Evolutionary conservation across 2,888 invertebrate genomes (phyloP).

Genomic region (Hypsopygia costalis): DNA sequence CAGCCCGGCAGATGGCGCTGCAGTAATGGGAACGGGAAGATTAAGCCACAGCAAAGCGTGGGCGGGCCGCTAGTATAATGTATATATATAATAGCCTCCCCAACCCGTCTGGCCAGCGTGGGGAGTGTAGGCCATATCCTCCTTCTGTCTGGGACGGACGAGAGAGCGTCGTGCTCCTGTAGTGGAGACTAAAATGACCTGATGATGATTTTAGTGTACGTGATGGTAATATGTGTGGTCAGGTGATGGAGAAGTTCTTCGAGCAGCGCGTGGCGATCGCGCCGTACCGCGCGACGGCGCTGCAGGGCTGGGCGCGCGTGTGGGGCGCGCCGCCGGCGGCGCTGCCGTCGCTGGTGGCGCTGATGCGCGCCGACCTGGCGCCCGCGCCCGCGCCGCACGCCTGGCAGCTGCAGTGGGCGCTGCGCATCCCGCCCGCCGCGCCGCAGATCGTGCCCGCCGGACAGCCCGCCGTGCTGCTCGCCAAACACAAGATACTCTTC

Average conservation of each 20-base stretch:
- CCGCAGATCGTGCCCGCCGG: slow-evolving; percentile 95
- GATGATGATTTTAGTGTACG: no score
- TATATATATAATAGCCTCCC: no score
- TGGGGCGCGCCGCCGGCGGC: slow-evolving; percentile 92
- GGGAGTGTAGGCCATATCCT: no score
- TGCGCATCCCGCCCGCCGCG: slow-evolving; percentile 94
- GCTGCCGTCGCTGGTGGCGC: slow-evolving; percentile 94
- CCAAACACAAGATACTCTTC: slow-evolving; percentile 93
- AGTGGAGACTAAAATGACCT: no score
- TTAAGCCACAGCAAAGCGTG: no score
- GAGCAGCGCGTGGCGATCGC: slow-evolving; percentile 93
- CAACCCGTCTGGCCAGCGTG: no score
- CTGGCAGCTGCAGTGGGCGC: slow-evolving; percentile 95
- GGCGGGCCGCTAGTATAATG: no score
- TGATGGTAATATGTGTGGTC: no score
- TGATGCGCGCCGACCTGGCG: slow-evolving; percentile 85
- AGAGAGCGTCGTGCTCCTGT: no score
- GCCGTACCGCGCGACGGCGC: slow-evolving; percentile 94
- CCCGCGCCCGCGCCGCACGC: slow-evolving; percentile 82
- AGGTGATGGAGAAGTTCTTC: slow-evolving; percentile 96
- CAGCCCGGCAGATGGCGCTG: no score
- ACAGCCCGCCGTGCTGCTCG: slow-evolving; percentile 91
- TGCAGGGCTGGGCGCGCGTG: slow-evolving; percentile 92
- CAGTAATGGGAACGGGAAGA: no score
- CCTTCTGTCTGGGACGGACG: no score